Base-by-base conservation (phyloP, 1,140 invertebrate genomes). In the Drosophila rufa region DNA sequence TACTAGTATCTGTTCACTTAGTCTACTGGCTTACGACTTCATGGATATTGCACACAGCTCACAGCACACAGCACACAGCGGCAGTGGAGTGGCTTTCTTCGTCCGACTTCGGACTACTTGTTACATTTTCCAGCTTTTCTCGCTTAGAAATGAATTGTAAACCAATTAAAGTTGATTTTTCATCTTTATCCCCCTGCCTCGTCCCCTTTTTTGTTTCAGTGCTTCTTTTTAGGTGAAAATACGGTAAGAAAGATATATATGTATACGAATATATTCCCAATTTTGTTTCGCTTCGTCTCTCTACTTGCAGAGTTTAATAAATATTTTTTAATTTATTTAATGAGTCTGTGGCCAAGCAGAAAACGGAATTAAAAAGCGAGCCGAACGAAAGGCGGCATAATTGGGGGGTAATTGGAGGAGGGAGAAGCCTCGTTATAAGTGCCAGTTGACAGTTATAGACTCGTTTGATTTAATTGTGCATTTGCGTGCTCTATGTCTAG, bases 91-190 rank as follows among this genome's bases (percentile, higher is more conserved):
- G 81, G 83, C 76, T 89, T 87, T 87, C 83, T 87, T 87, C 58
- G 57, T 66, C 30, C 68, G 80, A 78, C 67, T 78, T 80, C 55
- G 70, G 78, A 64, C 75, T 67, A 82, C 65, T 86, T 86, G 75
- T 82, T 86, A 87, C 80, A 86, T 87, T 86, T 86, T 87, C 66
- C 83, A 89, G 67, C 64, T 80, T 83, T 87, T 79, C 76, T 83
- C 80, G 80, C 83, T 70, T 66, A 66, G 83, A 80, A 87, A 87
- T 87, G 84, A 87, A 87, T 87, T 87, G 83, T 80, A 83, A 87
- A 89, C 84, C 83, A 87, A 87, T 87, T 87, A 87, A 87, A 83
- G 71, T 64, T 68, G 83, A 89, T 79, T 87, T 86, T 87, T 86
- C 76, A 73, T 83, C 75, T 84, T 82, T 60, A 82, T 68, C 56